phyloP scores from a whole-genome alignment of 2,113 vertebrate species.

The Vireo altiloquus region DNA sequence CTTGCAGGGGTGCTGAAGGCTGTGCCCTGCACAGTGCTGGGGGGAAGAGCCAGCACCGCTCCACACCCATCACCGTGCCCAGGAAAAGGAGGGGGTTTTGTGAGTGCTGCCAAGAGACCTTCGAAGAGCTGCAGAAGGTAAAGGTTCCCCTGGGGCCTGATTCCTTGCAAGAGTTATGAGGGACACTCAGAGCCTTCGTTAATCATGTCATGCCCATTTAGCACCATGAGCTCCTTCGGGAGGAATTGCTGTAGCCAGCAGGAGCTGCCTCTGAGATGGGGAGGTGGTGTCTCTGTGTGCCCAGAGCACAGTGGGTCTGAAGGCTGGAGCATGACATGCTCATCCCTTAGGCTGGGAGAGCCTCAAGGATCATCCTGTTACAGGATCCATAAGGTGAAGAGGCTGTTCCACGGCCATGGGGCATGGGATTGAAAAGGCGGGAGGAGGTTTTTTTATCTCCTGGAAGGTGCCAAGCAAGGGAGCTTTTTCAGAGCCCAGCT shows the following conservation, averaged over 20 bases:
- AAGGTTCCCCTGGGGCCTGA: background rate
- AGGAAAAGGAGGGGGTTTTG: conserved; percentile 79
- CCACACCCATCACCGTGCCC: background rate
- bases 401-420: background rate
- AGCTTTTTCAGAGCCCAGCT: background rate
- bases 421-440: background rate
- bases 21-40: background rate
- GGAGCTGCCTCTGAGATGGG: background rate
- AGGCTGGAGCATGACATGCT: rapidly evolving
- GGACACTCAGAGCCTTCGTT: rapidly evolving
- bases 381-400: background rate
- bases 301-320: background rate
- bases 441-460: background rate
- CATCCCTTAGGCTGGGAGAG: background rate
- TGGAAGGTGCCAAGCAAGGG: background rate
- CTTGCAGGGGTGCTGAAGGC: conserved; percentile 20
- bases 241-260: background rate
- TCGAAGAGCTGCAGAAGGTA: conserved; percentile 77
- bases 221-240: rapidly evolving
- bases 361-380: background rate
- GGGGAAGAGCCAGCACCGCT: conserved; percentile 1
- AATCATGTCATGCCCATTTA: rapidly evolving
- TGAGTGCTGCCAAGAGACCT: conserved; percentile 83
- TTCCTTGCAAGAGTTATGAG: background rate
- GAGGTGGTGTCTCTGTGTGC: rapidly evolving